Evolutionary conservation across 2,797 vertebrate species (phyloP), one percentile per base, ranked within the genome.

Genomic region (Salmo trutta): DNA sequence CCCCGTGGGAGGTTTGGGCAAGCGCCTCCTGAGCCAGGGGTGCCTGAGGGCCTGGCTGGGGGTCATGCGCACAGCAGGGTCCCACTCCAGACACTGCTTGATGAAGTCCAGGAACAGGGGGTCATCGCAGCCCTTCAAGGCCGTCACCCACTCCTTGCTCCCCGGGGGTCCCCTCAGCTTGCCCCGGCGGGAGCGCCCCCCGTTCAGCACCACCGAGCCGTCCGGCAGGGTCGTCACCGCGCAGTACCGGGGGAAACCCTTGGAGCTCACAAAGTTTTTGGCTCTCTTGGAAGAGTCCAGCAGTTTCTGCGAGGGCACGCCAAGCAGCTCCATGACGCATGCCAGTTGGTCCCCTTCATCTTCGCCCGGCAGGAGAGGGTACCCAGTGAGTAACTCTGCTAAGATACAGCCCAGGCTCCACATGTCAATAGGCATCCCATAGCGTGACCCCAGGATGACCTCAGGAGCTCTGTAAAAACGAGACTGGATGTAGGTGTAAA

Each of bases 361-460:
- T 88, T 99, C 98, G 41, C 98, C 98, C 1, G 98, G 98, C 72
- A 99, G 77, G 84, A 99, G 96, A 0, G 98, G 98, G 85, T 98
- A 99, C 64, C 98, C 98, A 0, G 98, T 99, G 70, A 99, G 93
- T 78, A 99, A 95, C 91, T 99, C 98, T 0, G 98, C 98, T 27
- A 99, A 94, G 88, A 99, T 99, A 90, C 98, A 99, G 77, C 98
- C 98, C 92, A 99, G 93, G 87, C 98, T 99, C 98, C 98, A 99
- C 97, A 99, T 99, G 86, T 99, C 98, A 33, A 99, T 99, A 29
- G 98, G 97, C 97, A 99, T 98, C 75, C 98, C 98, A 0, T 99
- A 99, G 84, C 98, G 95, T 83, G 97, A 96, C 65, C 98, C 98
- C 16, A 99, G 94, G 89, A 99, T 99, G 84, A 99, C 98, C 89